Percentiles rank a stretch among this genome's conserved stretches.
Conservation (phyloP, 1,140 invertebrate species). For the Campodea augens region DNA sequence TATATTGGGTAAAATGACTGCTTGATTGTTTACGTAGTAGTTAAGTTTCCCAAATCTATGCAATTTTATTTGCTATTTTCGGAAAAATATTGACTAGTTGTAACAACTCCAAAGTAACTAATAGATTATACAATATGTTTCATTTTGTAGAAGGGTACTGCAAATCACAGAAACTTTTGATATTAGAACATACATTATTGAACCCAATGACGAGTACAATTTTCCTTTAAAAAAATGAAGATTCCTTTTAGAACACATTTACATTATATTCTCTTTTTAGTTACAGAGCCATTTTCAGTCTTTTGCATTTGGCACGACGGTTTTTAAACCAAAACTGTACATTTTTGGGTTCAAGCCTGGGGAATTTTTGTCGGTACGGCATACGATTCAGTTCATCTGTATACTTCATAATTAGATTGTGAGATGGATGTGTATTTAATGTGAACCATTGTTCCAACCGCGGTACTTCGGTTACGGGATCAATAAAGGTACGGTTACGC, state of each 20-base stretch:
- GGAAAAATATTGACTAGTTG: too few relatives aligned
- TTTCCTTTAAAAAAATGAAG: slow-evolving; percentile 1
- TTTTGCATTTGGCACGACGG: slow-evolving; percentile 84
- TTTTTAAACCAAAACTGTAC: slow-evolving; percentile 97
- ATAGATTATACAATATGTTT: too few relatives aligned
- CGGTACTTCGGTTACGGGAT: slow-evolving; percentile 93
- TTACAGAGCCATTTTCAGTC: slow-evolving; percentile 49
- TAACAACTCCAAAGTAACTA: too few relatives aligned
- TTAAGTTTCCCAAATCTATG: too few relatives aligned
- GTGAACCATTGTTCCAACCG: slow-evolving; percentile 91
- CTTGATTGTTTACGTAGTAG: too few relatives aligned
- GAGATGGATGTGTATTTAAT: slow-evolving; percentile 92
- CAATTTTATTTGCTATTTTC: too few relatives aligned
- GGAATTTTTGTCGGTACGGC: slow-evolving; percentile 90
- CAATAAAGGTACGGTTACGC: slow-evolving; percentile 94
- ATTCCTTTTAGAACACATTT: too few relatives aligned
- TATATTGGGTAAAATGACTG: too few relatives aligned
- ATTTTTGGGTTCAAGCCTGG: slow-evolving; percentile 88
- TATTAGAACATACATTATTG: too few relatives aligned
- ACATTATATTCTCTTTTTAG: too few relatives aligned
- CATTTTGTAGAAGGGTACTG: too few relatives aligned
- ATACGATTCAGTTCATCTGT: slow-evolving; percentile 89
- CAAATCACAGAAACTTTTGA: too few relatives aligned
- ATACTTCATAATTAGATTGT: slow-evolving; percentile 89
- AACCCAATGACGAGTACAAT: neutral